Evolutionary conservation across 2,888 invertebrate species (phyloP).

Genomic region (Netelia melanura): DNA sequence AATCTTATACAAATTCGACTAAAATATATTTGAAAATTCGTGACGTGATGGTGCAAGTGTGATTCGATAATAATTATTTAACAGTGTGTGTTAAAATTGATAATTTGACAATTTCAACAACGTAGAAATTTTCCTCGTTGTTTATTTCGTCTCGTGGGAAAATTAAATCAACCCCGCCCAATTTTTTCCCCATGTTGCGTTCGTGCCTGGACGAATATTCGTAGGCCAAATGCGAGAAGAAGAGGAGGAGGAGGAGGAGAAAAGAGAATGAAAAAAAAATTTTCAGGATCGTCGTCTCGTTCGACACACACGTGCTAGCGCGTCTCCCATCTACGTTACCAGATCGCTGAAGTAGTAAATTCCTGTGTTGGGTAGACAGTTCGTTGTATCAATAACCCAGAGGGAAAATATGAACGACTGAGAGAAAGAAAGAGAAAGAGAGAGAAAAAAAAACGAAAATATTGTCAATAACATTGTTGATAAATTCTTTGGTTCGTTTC

Average conservation of each 20-base stretch:
- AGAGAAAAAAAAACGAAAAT: not conserved
- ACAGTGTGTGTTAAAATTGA: constrained; percentile 2
- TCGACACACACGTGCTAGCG: constrained; percentile 56
- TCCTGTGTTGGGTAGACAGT: constrained; percentile 23
- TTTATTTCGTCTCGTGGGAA: constrained; percentile 12
- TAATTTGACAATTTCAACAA: not conserved
- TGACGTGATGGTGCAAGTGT: constrained; percentile 50
- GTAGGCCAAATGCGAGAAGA: constrained; percentile 22
- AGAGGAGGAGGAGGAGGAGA: not conserved
- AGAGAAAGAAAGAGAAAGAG: not conserved
- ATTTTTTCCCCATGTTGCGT: too few relatives aligned
- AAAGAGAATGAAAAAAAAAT: constrained; percentile 5
- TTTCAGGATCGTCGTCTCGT: constrained; percentile 36
- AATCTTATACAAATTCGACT: not conserved
- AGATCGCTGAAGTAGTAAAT: constrained; percentile 45
- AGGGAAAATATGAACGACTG: not conserved
- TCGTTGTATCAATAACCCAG: not conserved
- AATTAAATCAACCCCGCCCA: too few relatives aligned
- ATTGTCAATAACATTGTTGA: constrained; percentile 20
- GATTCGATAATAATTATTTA: not conserved
- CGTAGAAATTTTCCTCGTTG: not conserved
- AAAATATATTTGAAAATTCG: constrained; percentile 9
- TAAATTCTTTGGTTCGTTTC: not conserved
- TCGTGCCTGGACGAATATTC: constrained; percentile 20
- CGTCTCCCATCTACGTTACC: constrained; percentile 65